Evolutionary conservation across 2,797 vertebrate species (phyloP).

Genomic region (Heterohyrax brucei): DNA sequence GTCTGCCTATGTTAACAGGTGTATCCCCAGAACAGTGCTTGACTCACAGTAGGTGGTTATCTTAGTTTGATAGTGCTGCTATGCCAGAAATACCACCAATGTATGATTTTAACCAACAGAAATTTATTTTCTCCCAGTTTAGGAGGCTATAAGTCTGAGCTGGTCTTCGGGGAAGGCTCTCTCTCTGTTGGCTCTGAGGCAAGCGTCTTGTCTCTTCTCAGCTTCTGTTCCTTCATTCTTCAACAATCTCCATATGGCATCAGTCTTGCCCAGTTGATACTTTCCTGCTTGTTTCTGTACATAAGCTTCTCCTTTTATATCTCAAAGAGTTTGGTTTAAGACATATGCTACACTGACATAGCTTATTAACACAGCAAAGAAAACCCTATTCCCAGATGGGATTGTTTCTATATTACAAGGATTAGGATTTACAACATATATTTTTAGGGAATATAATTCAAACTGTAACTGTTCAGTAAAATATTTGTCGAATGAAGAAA

Average conservation of each 20-base stretch:
- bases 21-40: neutral
- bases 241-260: neutral
- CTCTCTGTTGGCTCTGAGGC: too few species aligned
- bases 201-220: neutral
- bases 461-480: neutral
- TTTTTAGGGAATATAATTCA: neutral
- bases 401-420: neutral
- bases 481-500: neutral
- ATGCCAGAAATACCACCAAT: neutral
- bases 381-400: neutral
- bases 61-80: neutral
- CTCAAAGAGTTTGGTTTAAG: neutral
- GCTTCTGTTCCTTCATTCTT: neutral
- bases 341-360: neutral
- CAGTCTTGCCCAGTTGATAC: neutral
- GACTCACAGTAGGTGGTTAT: neutral
- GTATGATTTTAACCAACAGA: neutral
- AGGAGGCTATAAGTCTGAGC: neutral
- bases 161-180: neutral
- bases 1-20: neutral
- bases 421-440: neutral
- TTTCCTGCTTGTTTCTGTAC: neutral
- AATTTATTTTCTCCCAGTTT: neutral
- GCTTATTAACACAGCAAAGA: neutral
- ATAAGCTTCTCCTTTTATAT: neutral